Percentiles rank a stretch among this genome's conserved stretches.
Conservation (phyloP, 2,888 invertebrate species). For the Orchestes rusci region DNA sequence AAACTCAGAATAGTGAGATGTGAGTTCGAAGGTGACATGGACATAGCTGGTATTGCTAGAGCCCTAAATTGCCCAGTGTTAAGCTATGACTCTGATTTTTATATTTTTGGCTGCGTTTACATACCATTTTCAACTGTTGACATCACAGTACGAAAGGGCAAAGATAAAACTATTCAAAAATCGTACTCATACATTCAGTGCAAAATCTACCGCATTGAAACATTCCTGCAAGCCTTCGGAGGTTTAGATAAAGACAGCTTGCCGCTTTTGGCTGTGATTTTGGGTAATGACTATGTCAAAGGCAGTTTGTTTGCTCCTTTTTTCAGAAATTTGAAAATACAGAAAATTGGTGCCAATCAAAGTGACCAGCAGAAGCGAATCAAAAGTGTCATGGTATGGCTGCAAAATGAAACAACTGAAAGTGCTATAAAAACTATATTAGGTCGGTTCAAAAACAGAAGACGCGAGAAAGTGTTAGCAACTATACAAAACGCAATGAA, state of each 20-base stretch:
- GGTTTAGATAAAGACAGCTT: constrained; percentile 54
- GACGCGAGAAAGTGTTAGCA: constrained; percentile 48
- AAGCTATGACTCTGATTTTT: constrained; percentile 93
- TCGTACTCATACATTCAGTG: constrained; percentile 51
- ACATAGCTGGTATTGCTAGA: constrained; percentile 75
- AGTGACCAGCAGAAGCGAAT: constrained; percentile 60
- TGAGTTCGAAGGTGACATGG: constrained; percentile 84
- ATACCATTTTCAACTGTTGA: constrained; percentile 69
- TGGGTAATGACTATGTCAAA: constrained; percentile 86
- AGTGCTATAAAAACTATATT: constrained; percentile 63
- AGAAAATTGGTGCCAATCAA: constrained; percentile 47
- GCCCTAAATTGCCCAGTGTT: constrained; percentile 76
- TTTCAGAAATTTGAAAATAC: constrained; percentile 56
- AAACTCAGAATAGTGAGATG: constrained; percentile 63
- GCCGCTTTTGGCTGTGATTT: constrained; percentile 71
- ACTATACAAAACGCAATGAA: constrained; percentile 58
- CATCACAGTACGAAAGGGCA: constrained; percentile 37
- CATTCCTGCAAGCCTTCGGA: constrained; percentile 58
- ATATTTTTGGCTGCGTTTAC: constrained; percentile 75
- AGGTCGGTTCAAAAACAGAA: constrained; percentile 51
- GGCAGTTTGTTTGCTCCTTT: constrained; percentile 62
- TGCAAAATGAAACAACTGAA: constrained; percentile 64
- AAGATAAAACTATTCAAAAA: constrained; percentile 14
- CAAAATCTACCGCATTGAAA: constrained; percentile 64
- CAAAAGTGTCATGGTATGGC: constrained; percentile 65